Evolutionary conservation across 2,888 invertebrate species (phyloP), one percentile per base, ranked within the genome.

Genomic region (Cepaea hortensis): DNA sequence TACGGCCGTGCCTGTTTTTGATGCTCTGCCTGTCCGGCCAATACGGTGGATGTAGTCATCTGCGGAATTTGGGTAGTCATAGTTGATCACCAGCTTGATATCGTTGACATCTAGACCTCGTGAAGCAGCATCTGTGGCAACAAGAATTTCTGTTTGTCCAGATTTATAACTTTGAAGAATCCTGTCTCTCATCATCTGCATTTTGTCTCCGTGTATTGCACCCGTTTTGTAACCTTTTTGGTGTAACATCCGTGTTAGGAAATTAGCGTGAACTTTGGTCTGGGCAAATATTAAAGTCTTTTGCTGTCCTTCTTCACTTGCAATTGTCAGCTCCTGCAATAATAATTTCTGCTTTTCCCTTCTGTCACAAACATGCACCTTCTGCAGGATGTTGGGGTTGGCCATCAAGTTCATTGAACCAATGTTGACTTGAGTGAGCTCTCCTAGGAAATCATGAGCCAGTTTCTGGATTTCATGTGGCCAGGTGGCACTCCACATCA

Each of bases 231-330:
- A 95, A 18, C 95, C 98, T 93, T 98, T 97, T 88, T 96, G 96
- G 89, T 97, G 96, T 91, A 99, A 96, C 88, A 96, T 96, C 89
- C 97, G 96, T 11, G 98, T 96, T 84, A 99, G 96, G 91, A 96
- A 97, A 93, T 98, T 97, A 88, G 98, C 98, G 95, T 98, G 98
- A 93, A 98, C 97, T 95, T 99, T 99, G 0, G 99, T 99, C 94
- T 99, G 98, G 35, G 98, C 98, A 95, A 99, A 99, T 87, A 99
- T 97, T 90, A 99, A 97, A 5, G 98, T 98, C 90, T 99, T 99
- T n/a, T 55, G 80, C 23, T 4, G 23, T 50, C 62, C 73, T 73
- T 81, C 80, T 55, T 72, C 62, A 9, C 20, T 46, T 48, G 76
- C 65, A 94, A 97, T 97, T 90, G 97, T 97, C 89, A 96, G 96